Conservation (phyloP, 2,113 vertebrate genomes). For the Gymnobelideus leadbeateri region DNA sequence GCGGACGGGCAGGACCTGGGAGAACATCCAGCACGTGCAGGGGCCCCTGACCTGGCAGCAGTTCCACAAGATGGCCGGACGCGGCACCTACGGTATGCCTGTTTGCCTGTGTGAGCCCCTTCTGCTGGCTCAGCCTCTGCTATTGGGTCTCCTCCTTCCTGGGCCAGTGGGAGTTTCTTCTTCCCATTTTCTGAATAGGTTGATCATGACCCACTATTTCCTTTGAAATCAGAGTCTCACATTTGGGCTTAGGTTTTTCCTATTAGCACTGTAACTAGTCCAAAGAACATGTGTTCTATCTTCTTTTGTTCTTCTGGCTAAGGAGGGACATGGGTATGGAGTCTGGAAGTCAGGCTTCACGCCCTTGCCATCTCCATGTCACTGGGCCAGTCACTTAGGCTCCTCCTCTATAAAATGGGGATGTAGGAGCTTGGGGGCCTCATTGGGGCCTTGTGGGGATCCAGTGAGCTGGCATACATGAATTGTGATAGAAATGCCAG, state of each 20-base stretch:
- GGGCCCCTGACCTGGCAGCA: constrained; percentile 99
- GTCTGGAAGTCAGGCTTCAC: background rate
- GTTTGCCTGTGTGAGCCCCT: accelerated
- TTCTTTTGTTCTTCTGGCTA: background rate
- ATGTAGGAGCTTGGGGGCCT: background rate
- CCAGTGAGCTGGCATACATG: background rate
- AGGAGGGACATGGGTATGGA: background rate
- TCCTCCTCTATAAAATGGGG: too few relatives aligned
- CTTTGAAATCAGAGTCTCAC: background rate
- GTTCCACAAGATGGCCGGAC: constrained; percentile 98
- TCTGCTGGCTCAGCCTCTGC: too few relatives aligned
- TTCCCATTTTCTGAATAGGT: background rate
- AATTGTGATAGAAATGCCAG: too few relatives aligned
- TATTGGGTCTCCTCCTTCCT: background rate
- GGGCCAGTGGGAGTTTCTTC: background rate
- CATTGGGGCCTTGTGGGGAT: background rate
- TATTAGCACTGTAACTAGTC: background rate
- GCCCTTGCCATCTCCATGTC: too few relatives aligned
- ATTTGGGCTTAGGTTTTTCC: constrained; percentile 35
- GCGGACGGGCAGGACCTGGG: constrained; percentile 96
- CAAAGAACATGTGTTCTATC: background rate
- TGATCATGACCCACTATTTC: constrained; percentile 11
- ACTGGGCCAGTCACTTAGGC: background rate
- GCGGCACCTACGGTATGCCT: constrained; percentile 93
- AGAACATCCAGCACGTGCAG: constrained; percentile 99